phyloP scores from a whole-genome alignment of 2,888 invertebrate species.

The Agapetus fuscipes region DNA sequence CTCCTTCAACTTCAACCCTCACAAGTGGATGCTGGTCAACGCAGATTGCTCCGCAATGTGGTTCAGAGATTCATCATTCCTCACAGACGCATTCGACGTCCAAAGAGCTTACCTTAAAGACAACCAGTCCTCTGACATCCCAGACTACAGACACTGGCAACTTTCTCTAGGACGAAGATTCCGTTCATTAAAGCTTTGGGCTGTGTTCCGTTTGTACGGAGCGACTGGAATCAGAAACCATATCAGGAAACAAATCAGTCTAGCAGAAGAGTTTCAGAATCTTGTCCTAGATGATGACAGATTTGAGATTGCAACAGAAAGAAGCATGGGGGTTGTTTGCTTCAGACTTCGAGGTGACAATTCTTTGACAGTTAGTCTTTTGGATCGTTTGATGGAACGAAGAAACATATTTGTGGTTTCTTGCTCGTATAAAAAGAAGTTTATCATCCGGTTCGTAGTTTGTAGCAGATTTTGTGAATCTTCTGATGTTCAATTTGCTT shows the following conservation, averaged over 20 bases:
- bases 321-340: constrained; percentile 76
- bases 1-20: constrained; percentile 89
- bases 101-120: constrained; percentile 83
- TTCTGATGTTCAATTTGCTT: constrained; percentile 65
- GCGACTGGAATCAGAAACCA: constrained; percentile 67
- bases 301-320: constrained; percentile 69
- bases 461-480: constrained; percentile 63
- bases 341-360: constrained; percentile 75
- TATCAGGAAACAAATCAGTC: constrained; percentile 60
- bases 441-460: constrained; percentile 72
- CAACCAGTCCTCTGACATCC: constrained; percentile 51
- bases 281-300: constrained; percentile 59
- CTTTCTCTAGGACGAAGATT: constrained; percentile 81
- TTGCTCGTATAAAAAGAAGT: constrained; percentile 55
- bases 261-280: constrained; percentile 71
- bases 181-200: constrained; percentile 89
- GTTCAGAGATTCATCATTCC: constrained; percentile 70
- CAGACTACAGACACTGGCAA: constrained; percentile 72
- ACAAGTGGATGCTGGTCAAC: constrained; percentile 92
- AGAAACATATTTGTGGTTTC: constrained; percentile 77
- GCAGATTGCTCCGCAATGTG: constrained; percentile 94
- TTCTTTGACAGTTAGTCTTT: constrained; percentile 54
- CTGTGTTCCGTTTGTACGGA: constrained; percentile 76
- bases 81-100: constrained; percentile 81
- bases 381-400: constrained; percentile 62